A percentile compares a stretch with the other conserved stretches of the same genome.
Evolutionary conservation across 2,113 vertebrate genomes (phyloP).

Genomic region (Furnarius figulus): DNA sequence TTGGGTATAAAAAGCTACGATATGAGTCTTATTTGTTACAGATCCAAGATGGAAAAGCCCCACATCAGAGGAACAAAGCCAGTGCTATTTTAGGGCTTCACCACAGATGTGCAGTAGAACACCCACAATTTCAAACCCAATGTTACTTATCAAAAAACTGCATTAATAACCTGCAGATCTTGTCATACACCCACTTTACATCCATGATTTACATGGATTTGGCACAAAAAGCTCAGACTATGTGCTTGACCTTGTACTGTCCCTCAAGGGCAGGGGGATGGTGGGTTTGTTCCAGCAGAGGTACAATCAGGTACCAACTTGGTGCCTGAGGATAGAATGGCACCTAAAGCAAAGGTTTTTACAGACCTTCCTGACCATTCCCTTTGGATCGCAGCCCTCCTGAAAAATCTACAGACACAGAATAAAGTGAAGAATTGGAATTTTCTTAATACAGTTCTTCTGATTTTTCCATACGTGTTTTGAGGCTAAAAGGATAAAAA

Average conservation of each 20-base stretch:
- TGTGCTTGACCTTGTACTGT: background rate
- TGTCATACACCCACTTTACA: background rate
- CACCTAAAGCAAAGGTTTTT: background rate
- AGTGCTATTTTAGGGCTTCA: background rate
- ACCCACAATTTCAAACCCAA: background rate
- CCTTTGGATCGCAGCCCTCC: background rate
- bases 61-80: background rate
- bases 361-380: background rate
- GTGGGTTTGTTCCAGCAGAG: background rate
- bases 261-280: background rate
- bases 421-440: background rate
- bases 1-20: background rate
- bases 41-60: background rate
- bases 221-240: background rate
- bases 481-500: background rate
- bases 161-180: background rate
- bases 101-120: background rate
- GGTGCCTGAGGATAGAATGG: background rate
- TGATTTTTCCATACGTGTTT: background rate
- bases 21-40: background rate
- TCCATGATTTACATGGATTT: background rate
- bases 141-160: background rate
- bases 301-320: background rate
- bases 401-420: background rate
- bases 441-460: background rate